These are phyloP conservation scores for Parauchenoglanis punctatus DNA, from an alignment of 2,797 vertebrate species.

Conservation along the genomic window DNA sequence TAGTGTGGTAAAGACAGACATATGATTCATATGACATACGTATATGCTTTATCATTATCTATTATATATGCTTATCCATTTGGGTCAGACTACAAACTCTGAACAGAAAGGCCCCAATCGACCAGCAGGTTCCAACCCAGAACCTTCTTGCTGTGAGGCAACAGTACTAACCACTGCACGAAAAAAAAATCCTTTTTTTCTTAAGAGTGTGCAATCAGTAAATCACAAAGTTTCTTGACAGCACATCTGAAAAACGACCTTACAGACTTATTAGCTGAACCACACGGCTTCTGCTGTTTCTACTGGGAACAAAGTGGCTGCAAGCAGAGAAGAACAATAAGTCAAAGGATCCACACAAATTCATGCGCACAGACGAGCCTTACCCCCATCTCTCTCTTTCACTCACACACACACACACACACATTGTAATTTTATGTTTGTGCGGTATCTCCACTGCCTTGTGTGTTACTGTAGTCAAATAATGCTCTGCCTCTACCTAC, in stretches of 20 bases:
- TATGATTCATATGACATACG: too few relatives aligned
- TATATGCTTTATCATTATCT: too few relatives aligned
- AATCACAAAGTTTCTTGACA: conserved; percentile 7
- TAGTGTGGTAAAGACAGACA: not conserved
- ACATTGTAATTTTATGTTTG: not conserved
- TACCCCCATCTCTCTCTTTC: not conserved
- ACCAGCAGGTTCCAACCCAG: too few relatives aligned
- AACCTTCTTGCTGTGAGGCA: too few relatives aligned
- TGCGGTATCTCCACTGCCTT: not conserved
- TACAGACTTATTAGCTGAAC: conserved; percentile 10
- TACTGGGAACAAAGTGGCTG: conserved; percentile 22
- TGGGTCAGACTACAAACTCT: too few relatives aligned
- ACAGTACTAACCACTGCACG: too few relatives aligned
- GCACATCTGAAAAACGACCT: not conserved
- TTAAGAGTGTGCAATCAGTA: not conserved
- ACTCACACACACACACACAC: not conserved
- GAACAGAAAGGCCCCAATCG: too few relatives aligned
- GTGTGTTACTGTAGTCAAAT: not conserved
- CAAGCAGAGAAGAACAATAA: conserved; percentile 16
- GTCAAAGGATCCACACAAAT: conserved; percentile 26
- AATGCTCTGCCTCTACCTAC: not conserved
- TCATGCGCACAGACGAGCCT: not conserved
- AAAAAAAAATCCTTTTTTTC: not conserved
- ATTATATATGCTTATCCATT: too few relatives aligned
- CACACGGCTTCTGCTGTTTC: not conserved